Evolutionary conservation across 2,888 invertebrate genomes (phyloP).

Genomic region (Oasisia sp.): DNA sequence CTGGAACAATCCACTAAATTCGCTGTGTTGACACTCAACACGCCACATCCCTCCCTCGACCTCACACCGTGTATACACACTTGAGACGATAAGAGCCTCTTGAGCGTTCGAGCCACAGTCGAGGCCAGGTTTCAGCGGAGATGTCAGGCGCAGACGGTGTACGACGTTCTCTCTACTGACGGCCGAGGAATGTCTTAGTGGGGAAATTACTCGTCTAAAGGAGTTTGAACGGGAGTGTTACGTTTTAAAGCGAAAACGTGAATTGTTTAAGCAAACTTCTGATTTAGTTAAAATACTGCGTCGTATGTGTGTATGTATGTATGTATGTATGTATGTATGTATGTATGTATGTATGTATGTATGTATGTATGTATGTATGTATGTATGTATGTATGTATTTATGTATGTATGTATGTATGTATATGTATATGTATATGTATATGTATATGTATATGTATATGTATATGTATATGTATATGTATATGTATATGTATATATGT

Average conservation of each 20-base stretch:
- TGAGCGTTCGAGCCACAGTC: not conserved
- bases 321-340: no score
- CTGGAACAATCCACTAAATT: not conserved
- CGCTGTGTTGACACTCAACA: not conserved
- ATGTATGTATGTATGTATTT: no score
- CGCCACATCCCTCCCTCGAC: not conserved
- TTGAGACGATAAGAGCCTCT: not conserved
- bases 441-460: no score
- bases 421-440: no score
- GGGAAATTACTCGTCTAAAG: not conserved
- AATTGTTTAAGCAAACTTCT: not conserved
- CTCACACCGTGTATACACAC: not conserved
- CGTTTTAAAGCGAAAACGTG: not conserved
- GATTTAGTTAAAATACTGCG: no score
- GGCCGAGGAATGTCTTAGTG: not conserved
- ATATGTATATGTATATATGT: no score
- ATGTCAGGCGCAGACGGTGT: not conserved
- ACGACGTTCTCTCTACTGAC: not conserved
- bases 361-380: no score
- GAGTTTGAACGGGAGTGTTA: not conserved
- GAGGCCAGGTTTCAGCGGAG: not conserved
- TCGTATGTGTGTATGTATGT: no score
- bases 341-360: no score
- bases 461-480: no score
- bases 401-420: no score